A percentile compares a stretch with the other conserved stretches of the same genome.
These are phyloP conservation scores for Cyanoliseus patagonus DNA, from an alignment of 2,113 vertebrate species.

Conservation along the genomic window DNA sequence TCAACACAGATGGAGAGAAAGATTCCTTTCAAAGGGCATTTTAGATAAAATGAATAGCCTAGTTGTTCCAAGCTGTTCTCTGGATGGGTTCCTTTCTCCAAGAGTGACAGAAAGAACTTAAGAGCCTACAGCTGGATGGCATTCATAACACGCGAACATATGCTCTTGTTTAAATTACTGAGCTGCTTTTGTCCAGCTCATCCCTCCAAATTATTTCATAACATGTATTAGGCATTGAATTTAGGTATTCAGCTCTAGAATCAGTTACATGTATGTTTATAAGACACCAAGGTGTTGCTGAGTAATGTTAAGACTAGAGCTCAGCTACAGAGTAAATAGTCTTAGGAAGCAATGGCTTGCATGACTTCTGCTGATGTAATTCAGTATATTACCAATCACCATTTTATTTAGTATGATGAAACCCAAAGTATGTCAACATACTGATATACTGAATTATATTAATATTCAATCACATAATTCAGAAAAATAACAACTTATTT, in stretches of 20 bases:
- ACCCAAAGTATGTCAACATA: background rate
- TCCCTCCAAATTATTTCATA: background rate
- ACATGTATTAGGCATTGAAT: background rate
- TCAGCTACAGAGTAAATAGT: background rate
- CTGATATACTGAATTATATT: background rate
- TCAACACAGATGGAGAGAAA: background rate
- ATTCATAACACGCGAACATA: background rate
- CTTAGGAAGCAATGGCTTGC: background rate
- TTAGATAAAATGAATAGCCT: background rate
- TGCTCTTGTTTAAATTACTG: background rate
- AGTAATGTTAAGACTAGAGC: background rate
- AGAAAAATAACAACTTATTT: background rate
- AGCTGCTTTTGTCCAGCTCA: background rate
- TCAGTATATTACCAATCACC: background rate
- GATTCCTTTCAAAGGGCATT: background rate
- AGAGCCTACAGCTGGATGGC: background rate
- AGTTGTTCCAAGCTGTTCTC: background rate
- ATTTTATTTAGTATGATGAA: constrained; percentile 1
- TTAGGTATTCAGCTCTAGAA: background rate
- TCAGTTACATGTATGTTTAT: background rate
- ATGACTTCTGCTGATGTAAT: background rate
- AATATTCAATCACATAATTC: background rate
- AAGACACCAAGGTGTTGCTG: background rate
- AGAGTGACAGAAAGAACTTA: background rate
- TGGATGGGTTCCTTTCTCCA: background rate